Base-by-base conservation (phyloP, 2,888 invertebrate species). In the Noctua comes region DNA sequence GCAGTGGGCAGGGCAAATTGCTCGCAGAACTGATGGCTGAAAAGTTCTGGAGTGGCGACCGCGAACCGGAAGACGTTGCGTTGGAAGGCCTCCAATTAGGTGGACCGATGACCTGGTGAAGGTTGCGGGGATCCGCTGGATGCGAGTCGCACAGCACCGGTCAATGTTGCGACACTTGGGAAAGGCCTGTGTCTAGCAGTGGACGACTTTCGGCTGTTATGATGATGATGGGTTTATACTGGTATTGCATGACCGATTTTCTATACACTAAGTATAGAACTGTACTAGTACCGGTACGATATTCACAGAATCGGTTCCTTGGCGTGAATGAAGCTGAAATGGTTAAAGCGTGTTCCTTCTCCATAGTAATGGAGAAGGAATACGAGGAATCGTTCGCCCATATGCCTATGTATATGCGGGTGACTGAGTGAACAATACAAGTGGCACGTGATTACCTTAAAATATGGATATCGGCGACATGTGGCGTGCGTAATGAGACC, bases 391-490 rank as follows among this genome's bases (percentile, higher is more conserved):
- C 13, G 57, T 11, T 43, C 40, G n/a, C 7, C n/a, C n/a, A n/a
- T 8, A 7, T 43, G 43, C 43, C n/a, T n/a, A 27, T 43, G 11
- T 43, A 43, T 36, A 18, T 31, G 27, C 64, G n/a, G 27, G 31
- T 54, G 57, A 36, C 10, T 24, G 13, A 36, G 18, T 5, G 43
- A 43, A 43, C 72, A 69, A 48, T 57, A 77, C 77, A 57, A 72
- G 57, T 70, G 1, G n/a, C 13, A 27, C 16, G 57, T 66, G 72
- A 62, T 82, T 82, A 78, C 84, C 73, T 73, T 83, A 73, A 82
- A 82, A 82, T 82, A 82, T 83, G 84, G 73, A 70, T 72, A 72
- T 83, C 18, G 46, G 69, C 36, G 65, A 83, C 82, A 83, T 69
- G 40, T 83, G 82, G 79, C 31, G 73, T 46, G 59, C 57, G 73